Percentiles rank a stretch among this genome's conserved stretches.
phyloP scores from a whole-genome alignment of 2,888 invertebrate genomes.

The Oscheius sp. region DNA sequence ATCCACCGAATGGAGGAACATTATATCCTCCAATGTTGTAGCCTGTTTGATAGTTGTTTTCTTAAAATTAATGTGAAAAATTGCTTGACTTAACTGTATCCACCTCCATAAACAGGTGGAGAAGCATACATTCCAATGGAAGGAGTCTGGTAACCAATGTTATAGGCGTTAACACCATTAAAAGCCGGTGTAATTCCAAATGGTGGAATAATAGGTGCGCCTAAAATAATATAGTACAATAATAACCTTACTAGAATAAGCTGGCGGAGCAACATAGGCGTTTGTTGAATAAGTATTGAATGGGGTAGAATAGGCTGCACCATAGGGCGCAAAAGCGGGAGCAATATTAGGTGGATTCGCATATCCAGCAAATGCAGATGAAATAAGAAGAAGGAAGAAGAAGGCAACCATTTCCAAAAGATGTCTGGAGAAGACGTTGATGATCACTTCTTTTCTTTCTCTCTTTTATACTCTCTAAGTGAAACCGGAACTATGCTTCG shows the following conservation, averaged over 20 bases:
- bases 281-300: background rate
- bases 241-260: background rate
- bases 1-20: background rate
- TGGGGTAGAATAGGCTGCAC: constrained; percentile 5
- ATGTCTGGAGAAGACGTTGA: constrained; percentile 5
- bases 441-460: background rate
- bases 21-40: constrained; percentile 10
- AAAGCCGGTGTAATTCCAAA: background rate
- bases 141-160: constrained; percentile 6
- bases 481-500: constrained; percentile 19
- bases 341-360: constrained; percentile 16
- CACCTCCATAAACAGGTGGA: background rate
- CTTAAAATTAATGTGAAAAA: background rate
- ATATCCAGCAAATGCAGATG: constrained; percentile 1
- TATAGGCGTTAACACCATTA: background rate
- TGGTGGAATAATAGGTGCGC: constrained; percentile 12
- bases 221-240: background rate
- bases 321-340: constrained; percentile 21
- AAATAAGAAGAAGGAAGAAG: background rate
- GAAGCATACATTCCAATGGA: constrained; percentile 2
- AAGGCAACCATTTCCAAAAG: constrained; percentile 2
- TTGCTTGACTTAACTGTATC: background rate
- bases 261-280: background rate
- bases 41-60: constrained; percentile 10
- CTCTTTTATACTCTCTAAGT: constrained; percentile 5